Conservation (phyloP, 1,140 invertebrate genomes). For the Nasonia longicornis region DNA sequence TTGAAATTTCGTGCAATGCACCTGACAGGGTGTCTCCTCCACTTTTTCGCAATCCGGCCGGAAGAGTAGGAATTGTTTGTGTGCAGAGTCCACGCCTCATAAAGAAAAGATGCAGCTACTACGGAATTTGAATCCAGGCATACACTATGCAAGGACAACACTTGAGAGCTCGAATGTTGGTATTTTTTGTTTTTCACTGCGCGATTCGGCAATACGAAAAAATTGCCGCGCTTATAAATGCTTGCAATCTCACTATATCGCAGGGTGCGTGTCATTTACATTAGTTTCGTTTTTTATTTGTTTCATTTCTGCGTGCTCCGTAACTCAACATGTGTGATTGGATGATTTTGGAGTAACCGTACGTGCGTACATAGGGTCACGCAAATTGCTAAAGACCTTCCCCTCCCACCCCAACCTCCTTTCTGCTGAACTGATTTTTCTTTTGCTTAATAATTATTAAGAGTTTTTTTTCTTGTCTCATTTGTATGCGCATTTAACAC, state of each 20-base stretch:
- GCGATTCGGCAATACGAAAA: slow-evolving; percentile 53
- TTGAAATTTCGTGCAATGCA: slow-evolving; percentile 37
- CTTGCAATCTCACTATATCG: slow-evolving; percentile 64
- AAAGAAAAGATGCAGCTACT: slow-evolving; percentile 50
- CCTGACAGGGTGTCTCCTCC: slow-evolving; percentile 15
- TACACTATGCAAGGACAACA: slow-evolving; percentile 49
- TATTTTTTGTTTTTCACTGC: slow-evolving; percentile 48
- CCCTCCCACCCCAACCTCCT: slow-evolving; percentile 60
- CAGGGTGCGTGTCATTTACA: slow-evolving; percentile 53
- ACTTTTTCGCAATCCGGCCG: slow-evolving; percentile 22
- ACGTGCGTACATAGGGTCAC: slow-evolving; percentile 61
- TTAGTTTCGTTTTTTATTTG: slow-evolving; percentile 52
- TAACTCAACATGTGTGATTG: slow-evolving; percentile 59
- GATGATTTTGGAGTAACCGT: slow-evolving; percentile 62
- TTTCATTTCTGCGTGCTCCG: slow-evolving; percentile 57
- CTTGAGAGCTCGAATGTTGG: slow-evolving; percentile 40
- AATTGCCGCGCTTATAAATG: slow-evolving; percentile 60
- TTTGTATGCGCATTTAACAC: slow-evolving; percentile 69
- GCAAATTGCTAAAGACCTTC: slow-evolving; percentile 64
- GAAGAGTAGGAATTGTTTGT: slow-evolving; percentile 36
- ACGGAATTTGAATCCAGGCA: slow-evolving; percentile 49
- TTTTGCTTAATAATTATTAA: slow-evolving; percentile 70
- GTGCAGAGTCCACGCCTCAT: slow-evolving; percentile 42
- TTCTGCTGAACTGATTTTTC: slow-evolving; percentile 64
- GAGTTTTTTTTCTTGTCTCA: slow-evolving; percentile 67